A percentile compares a stretch with the other conserved stretches of the same genome.
Conservation (phyloP, 2,113 vertebrate species). For the Ctenomys sociabilis region DNA sequence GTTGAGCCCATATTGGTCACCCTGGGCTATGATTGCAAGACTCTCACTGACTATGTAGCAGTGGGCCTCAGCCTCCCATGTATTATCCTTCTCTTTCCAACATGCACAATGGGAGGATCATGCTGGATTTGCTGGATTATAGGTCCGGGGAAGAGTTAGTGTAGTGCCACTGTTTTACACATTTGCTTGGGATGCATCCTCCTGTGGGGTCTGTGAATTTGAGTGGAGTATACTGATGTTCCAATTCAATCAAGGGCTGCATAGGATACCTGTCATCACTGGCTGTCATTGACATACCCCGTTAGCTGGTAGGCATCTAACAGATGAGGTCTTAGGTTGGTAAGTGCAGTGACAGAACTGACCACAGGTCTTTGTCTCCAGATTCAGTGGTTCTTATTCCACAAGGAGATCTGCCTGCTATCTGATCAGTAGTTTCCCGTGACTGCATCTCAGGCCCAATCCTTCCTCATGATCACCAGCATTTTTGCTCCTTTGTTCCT, state of each 20-base stretch:
- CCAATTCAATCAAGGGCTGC: background rate
- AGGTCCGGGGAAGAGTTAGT: background rate
- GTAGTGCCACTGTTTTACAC: rapidly evolving
- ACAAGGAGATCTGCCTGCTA: background rate
- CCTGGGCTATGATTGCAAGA: background rate
- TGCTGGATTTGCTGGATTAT: background rate
- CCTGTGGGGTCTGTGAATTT: background rate
- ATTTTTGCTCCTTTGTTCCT: background rate
- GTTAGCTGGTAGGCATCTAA: background rate
- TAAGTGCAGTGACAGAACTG: background rate
- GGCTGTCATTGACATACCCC: background rate
- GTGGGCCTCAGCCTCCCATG: background rate
- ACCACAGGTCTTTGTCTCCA: background rate
- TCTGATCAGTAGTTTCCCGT: background rate
- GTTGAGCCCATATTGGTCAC: background rate
- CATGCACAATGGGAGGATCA: background rate
- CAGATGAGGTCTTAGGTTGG: background rate
- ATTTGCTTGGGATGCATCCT: background rate
- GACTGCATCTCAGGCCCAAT: background rate
- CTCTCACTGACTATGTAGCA: background rate
- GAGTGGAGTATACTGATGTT: background rate
- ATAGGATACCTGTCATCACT: rapidly evolving
- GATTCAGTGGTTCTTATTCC: background rate
- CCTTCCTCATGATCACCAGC: background rate
- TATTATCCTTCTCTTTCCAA: background rate